phyloP scores from a whole-genome alignment of 2,888 invertebrate species.

The Micoletzkya japonica region DNA sequence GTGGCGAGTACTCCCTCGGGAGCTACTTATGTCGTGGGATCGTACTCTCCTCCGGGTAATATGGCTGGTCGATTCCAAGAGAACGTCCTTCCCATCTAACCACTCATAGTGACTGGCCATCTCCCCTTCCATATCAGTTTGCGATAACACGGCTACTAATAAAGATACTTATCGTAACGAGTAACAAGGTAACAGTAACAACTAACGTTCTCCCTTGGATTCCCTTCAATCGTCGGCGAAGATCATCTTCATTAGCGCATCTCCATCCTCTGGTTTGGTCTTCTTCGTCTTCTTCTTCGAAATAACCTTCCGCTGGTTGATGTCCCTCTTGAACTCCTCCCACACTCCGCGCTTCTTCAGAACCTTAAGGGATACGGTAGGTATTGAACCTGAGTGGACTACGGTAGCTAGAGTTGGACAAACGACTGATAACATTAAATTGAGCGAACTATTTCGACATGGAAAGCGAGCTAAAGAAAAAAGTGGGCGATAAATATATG shows the following conservation, averaged over 20 bases:
- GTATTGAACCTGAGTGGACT: neutral
- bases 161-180: neutral
- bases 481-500: no score
- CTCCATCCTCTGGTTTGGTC: slow-evolving; percentile 34
- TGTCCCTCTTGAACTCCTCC: slow-evolving; percentile 53
- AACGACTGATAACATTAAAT: neutral
- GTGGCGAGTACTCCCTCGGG: neutral
- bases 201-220: no score
- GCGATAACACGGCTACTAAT: neutral
- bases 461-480: neutral
- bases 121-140: neutral
- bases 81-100: slow-evolving; percentile 6
- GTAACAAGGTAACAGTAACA: neutral
- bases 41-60: slow-evolving; percentile 20
- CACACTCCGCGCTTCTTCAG: slow-evolving; percentile 59
- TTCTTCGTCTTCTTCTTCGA: slow-evolving; percentile 36
- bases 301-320: slow-evolving; percentile 49
- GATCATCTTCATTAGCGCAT: slow-evolving; percentile 48
- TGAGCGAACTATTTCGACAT: neutral
- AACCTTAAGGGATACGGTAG: no score
- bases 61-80: neutral
- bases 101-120: neutral
- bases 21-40: neutral
- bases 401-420: neutral
- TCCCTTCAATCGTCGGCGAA: slow-evolving; percentile 32